These are phyloP conservation scores for Aplochiton taeniatus DNA, from an alignment of 2,797 vertebrate genomes.

Conservation along the genomic window DNA sequence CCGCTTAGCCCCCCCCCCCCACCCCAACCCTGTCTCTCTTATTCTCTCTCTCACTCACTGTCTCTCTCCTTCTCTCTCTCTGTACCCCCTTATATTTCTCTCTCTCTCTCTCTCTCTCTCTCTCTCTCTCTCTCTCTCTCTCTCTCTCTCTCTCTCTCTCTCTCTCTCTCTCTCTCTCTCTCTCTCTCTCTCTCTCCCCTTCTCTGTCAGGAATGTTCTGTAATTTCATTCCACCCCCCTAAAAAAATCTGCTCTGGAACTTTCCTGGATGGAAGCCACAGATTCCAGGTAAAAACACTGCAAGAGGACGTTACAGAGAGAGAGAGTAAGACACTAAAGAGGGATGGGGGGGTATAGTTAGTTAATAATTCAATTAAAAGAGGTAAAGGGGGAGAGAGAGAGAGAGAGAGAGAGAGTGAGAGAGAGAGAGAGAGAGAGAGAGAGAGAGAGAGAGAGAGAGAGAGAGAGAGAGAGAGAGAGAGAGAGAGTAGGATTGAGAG, in stretches of 20 bases:
- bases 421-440: slow-evolving; percentile 2
- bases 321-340: background rate
- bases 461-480: background rate
- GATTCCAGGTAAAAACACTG: slow-evolving; percentile 57
- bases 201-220: slow-evolving; percentile 47
- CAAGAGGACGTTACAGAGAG: background rate
- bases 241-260: slow-evolving; percentile 46
- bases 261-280: slow-evolving; percentile 59
- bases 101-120: slow-evolving; percentile 13
- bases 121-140: background rate
- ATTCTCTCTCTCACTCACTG: background rate
- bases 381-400: background rate
- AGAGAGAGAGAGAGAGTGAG: background rate
- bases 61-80: background rate
- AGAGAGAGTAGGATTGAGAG: slow-evolving; percentile 6
- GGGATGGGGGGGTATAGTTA: too few species aligned
- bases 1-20: too few species aligned
- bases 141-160: slow-evolving; percentile 1
- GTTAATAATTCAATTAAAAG: too few species aligned
- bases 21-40: background rate
- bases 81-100: background rate
- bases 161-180: slow-evolving; percentile 1
- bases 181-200: too few species aligned
- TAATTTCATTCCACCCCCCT: slow-evolving; percentile 52
- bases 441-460: background rate